Evolutionary conservation across 2,888 invertebrate species (phyloP), one percentile per base, ranked within the genome.

Genomic region (Diarsia mendica): DNA sequence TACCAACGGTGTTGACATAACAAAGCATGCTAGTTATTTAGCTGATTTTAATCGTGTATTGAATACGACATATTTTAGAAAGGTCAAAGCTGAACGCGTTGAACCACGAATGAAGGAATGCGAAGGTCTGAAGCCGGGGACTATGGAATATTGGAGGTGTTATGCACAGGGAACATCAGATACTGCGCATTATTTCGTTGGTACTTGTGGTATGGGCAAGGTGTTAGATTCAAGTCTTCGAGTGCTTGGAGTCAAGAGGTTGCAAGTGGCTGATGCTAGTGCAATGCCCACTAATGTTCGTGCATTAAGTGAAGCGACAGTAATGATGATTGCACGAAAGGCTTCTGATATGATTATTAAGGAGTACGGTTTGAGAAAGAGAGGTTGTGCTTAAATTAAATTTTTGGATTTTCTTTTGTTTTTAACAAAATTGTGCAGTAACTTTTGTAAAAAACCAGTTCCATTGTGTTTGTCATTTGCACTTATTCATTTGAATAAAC

Each of bases 221-320:
- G 88, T 88, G 0, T 63, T 86, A 28, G 85, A 89, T 79, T 84
- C 82, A 3, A 75, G 67, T 33, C 77, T 88, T 23, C 44, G 71
- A 18, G 85, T 87, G 0, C 18, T 48, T 53, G 86, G 85, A 3
- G 79, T 87, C 0, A 66, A 82, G 18, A 61, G 58, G 0, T 60
- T 87, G 23, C 80, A 86, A 18, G 83, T 87, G 0, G 87, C 72
- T n/a, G 87, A 87, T 55, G 84, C 86, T 5, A 86, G 86, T 75
- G 58, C 86, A 3, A 85, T 86, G 74, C 85, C 86, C 0, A 72
- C 23, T 1, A 80, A 75, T 44, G 23, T 79, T 23, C 72, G 77
- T 2, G 79, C 79, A 3, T 58, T 79, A 44, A 78, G 68, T 39
- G 23, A 67, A 44, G 82, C 80, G 8, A 28, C 83, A 2, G 73